Conservation (phyloP, 2,797 vertebrate species). For the Thripadectes ignobilis region DNA sequence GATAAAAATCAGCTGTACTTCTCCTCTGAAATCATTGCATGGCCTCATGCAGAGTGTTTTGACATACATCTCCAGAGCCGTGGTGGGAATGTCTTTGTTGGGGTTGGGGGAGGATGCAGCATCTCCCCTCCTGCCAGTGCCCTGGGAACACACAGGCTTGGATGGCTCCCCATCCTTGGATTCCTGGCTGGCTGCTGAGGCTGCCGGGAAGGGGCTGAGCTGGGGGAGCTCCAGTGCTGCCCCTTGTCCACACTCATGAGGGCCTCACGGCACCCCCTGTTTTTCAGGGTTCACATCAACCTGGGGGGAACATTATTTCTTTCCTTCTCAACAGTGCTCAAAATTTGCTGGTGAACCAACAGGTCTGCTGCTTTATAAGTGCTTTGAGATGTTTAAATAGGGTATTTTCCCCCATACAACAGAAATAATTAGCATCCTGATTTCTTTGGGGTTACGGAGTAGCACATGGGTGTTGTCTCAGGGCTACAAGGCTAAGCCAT, state of each 20-base stretch:
- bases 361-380: fast-evolving
- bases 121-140: background rate
- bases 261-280: background rate
- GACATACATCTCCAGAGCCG: background rate
- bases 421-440: background rate
- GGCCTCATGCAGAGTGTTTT: background rate
- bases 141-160: fast-evolving
- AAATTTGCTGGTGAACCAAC: background rate
- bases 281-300: background rate
- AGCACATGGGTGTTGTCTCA: background rate
- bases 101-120: background rate
- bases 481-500: background rate
- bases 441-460: background rate
- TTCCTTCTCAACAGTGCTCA: background rate
- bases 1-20: slow-evolving; percentile 33
- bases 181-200: background rate
- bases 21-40: background rate
- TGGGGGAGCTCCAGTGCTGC: background rate
- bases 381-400: background rate
- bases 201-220: background rate
- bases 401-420: background rate
- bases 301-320: background rate
- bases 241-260: background rate
- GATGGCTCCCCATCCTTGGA: no score
- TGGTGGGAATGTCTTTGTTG: background rate